Evolutionary conservation across 2,888 invertebrate genomes (phyloP).

Genomic region (Cryptosula pallasiana): DNA sequence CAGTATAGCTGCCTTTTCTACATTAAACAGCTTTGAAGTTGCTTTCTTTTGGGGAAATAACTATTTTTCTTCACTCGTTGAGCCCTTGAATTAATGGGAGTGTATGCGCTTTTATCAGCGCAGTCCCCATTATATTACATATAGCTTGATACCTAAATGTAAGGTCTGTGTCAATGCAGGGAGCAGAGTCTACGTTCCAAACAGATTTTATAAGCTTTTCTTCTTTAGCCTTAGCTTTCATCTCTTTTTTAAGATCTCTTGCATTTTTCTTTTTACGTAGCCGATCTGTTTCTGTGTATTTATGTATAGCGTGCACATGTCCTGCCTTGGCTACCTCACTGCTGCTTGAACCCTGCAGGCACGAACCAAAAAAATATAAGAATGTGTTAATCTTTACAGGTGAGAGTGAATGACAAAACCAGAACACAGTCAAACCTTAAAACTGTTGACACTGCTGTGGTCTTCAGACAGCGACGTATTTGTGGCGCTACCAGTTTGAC

Average conservation of each 20-base stretch:
- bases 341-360: too few species aligned
- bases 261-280: background rate
- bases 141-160: constrained; percentile 37
- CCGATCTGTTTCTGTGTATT: constrained; percentile 7
- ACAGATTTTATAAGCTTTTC: constrained; percentile 37
- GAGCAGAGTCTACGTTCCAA: constrained; percentile 46
- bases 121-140: background rate
- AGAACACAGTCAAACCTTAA: too few species aligned
- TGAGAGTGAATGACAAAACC: too few species aligned
- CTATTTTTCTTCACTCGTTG: too few species aligned
- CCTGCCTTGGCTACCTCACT: background rate
- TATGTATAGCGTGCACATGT: constrained; percentile 13
- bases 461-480: constrained; percentile 13
- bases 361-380: too few species aligned
- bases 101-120: background rate
- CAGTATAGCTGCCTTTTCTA: too few species aligned
- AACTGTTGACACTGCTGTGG: background rate
- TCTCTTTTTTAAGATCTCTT: constrained; percentile 37
- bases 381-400: too few species aligned
- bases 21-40: too few species aligned
- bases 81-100: too few species aligned
- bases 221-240: constrained; percentile 38
- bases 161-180: constrained; percentile 33
- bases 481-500: background rate
- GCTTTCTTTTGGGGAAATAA: too few species aligned